phyloP scores from a whole-genome alignment of 2,888 invertebrate genomes.

The Nemurella pictetii region DNA sequence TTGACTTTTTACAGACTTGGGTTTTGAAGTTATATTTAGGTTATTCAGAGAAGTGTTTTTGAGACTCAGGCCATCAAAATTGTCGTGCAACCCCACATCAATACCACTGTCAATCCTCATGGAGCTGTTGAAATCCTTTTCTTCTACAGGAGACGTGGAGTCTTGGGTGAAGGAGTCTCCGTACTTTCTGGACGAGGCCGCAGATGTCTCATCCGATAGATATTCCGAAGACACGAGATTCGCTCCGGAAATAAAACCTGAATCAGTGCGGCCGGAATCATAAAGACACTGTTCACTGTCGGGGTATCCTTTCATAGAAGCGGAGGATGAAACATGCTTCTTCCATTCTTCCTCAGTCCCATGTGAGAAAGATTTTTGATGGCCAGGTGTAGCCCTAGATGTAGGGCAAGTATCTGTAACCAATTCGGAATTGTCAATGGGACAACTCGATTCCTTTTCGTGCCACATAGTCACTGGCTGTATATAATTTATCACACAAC shows the following conservation, averaged over 20 bases:
- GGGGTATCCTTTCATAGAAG: slow-evolving; percentile 38
- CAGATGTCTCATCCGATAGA: slow-evolving; percentile 43
- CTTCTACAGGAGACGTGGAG: slow-evolving; percentile 36
- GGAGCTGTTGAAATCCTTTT: slow-evolving; percentile 42
- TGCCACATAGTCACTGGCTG: slow-evolving; percentile 37
- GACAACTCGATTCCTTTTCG: slow-evolving; percentile 29
- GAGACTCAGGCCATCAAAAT: slow-evolving; percentile 61
- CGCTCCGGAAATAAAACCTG: slow-evolving; percentile 56
- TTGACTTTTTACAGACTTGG: not conserved
- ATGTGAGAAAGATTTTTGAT: slow-evolving; percentile 35
- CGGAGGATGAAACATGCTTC: slow-evolving; percentile 34
- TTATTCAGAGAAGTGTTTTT: slow-evolving; percentile 41
- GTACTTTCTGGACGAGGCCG: slow-evolving; percentile 40
- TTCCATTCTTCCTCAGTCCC: slow-evolving; percentile 28
- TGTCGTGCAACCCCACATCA: slow-evolving; percentile 62
- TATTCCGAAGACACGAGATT: slow-evolving; percentile 48
- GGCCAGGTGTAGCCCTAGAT: slow-evolving; percentile 32
- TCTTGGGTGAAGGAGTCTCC: slow-evolving; percentile 38
- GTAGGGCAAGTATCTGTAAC: slow-evolving; percentile 37
- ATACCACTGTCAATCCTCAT: slow-evolving; percentile 71
- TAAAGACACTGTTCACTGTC: slow-evolving; percentile 41
- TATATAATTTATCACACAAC: not conserved
- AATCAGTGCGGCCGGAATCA: slow-evolving; percentile 50
- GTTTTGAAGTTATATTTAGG: slow-evolving; percentile 38
- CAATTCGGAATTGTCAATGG: slow-evolving; percentile 39